Evolutionary conservation across 2,113 vertebrate species (phyloP), one percentile per base, ranked within the genome.

Genomic region (Clarias gariepinus): DNA sequence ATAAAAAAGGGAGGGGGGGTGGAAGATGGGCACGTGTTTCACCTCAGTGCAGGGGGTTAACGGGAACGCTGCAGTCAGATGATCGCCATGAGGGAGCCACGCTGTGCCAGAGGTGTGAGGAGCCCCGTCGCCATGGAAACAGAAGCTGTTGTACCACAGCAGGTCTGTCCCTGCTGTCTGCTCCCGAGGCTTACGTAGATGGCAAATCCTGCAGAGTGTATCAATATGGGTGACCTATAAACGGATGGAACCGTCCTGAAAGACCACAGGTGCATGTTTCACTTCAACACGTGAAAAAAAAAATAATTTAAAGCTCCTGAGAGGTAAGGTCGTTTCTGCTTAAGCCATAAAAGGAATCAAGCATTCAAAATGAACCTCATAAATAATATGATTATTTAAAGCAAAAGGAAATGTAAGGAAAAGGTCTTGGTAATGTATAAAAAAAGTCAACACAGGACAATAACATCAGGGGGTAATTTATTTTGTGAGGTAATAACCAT

Each of bases 51-150:
- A n/a, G 76, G 74, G 78, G 78, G 82, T 81, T 88, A 89, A 89
- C 88, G 88, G 69, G 80, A 83, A 55, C 28, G 52, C 52, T 60
- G 53, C 12, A 47, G 77, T 88, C 87, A 91, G 77, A 61, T 90
- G 85, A 87, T 83, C 76, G 0, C 30, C 19, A 66, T 83, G 19
- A 86, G 63, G 64, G 33, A 84, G 68, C 84, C 76, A 69, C 47
- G 36, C 86, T 78, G 88, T n/a, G 53, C 86, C 90, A 71, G 88
- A 87, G 85, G 86, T 89, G 86, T 74, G 52, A 88, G 87, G 63
- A 89, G 33, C 60, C 73, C 78, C 61, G 90, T 93, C 86, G 79
- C 88, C 90, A 91, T 93, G 90, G 92, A 91, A 93, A 93, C 88
- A 73, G 82, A 89, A 55, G 55, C 36, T 47, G 63, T 83, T n/a